Evolutionary conservation across 2,888 invertebrate species (phyloP), one percentile per base, ranked within the genome.

Genomic region (Sphinx pinastri): DNA sequence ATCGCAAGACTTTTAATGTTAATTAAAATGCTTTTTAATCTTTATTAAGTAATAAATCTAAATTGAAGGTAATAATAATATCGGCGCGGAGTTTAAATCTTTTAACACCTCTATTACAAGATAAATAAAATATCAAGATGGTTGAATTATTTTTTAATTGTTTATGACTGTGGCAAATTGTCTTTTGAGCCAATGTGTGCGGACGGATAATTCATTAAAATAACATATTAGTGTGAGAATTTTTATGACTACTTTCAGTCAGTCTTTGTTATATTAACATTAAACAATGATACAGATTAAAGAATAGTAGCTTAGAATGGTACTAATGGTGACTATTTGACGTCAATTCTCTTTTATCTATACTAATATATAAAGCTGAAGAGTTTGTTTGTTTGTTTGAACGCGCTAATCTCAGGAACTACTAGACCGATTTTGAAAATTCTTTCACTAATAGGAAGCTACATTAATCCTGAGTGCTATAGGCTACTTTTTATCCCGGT

Each of bases 41-140:
- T 82, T 83, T 83, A 83, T 81, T 77, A 73, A 75, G 72, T 71
- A 67, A 76, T 83, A 81, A 82, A 80, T 68, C 77, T 85, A 84
- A 83, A 86, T 80, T 73, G 79, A 47, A 49, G 63, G 13, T 63
- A 47, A 47, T 49, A 19, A 63, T 63, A 63, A 19, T 49, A 12
- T 49, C 49, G 16, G 63, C 63, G 49, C 49, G 47, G 13, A 49
- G 45, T 49, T 19, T 49, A 47, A 49, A 63, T 25, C 63, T 63
- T 47, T 63, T 63, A 63, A 47, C 63, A 63, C 63, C n/a, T 47
- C 19, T 49, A 63, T 47, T 49, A 47, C 63, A 13, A 47, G 19
- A 63, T 49, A 63, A 13, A 19, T 63, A 12, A 47, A 49, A 19
- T 19, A 13, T 49, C 11, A 19, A 47, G 19, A 49, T 63, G 49